Conservation (phyloP, 2,888 invertebrate species). For the Ditula angustiorana region DNA sequence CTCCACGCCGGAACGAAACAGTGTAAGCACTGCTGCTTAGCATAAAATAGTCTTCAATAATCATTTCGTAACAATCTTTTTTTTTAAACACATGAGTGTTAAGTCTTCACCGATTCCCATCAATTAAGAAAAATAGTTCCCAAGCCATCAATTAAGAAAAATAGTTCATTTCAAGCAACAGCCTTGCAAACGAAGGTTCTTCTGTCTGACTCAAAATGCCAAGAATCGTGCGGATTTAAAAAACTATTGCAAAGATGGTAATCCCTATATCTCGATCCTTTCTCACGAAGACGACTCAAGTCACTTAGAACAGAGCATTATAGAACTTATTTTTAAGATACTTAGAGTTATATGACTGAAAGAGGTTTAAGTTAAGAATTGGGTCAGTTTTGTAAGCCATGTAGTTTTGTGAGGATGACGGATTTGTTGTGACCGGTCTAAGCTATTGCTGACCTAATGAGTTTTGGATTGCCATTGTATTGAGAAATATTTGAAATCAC, state of each 20-base stretch:
- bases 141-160: slow-evolving; percentile 42
- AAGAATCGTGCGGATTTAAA: neutral
- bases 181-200: slow-evolving; percentile 19
- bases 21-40: too few relatives aligned
- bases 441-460: slow-evolving; percentile 26
- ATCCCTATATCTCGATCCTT: slow-evolving; percentile 36
- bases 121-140: too few relatives aligned
- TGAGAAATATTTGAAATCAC: slow-evolving; percentile 9
- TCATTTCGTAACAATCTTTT: too few relatives aligned
- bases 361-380: neutral
- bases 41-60: too few relatives aligned
- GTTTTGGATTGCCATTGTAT: slow-evolving; percentile 21
- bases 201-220: slow-evolving; percentile 20
- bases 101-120: too few relatives aligned
- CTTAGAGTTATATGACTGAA: neutral
- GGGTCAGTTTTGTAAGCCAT: slow-evolving; percentile 30
- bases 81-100: too few relatives aligned
- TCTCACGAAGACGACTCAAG: slow-evolving; percentile 26
- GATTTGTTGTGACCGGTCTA: slow-evolving; percentile 31
- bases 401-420: slow-evolving; percentile 28
- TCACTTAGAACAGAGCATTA: neutral
- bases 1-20: too few relatives aligned
- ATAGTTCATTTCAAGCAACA: slow-evolving; percentile 19
- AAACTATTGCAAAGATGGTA: slow-evolving; percentile 20
- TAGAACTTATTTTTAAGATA: neutral